Conservation (phyloP, 2,888 invertebrate species). For the Drosophila yooni region DNA sequence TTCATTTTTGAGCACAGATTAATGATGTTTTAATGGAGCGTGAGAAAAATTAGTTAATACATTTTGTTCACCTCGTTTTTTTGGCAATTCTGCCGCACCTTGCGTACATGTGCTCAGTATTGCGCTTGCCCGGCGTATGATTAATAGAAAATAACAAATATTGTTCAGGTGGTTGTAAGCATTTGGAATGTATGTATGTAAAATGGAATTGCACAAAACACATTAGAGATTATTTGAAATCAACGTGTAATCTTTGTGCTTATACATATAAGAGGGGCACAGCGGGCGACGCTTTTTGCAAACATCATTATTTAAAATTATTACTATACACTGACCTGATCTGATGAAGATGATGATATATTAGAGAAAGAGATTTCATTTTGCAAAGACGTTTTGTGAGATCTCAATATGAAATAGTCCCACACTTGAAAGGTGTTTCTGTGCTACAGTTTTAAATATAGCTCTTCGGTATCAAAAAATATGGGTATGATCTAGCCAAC, state of each 20-base stretch:
- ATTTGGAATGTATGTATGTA: slow-evolving; percentile 16
- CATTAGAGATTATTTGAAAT: slow-evolving; percentile 20
- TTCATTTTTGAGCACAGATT: slow-evolving; percentile 54
- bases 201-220: slow-evolving; percentile 24
- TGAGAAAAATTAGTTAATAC: slow-evolving; percentile 58
- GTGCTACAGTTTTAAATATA: background rate
- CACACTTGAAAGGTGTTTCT: background rate
- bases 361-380: background rate
- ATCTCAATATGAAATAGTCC: background rate
- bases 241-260: slow-evolving; percentile 1
- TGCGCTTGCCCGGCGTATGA: slow-evolving; percentile 56
- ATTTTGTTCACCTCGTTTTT: slow-evolving; percentile 11
- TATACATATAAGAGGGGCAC: background rate
- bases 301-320: slow-evolving; percentile 1
- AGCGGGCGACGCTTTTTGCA: slow-evolving; percentile 12
- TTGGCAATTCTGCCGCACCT: slow-evolving; percentile 59
- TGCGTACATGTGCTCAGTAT: slow-evolving; percentile 36
- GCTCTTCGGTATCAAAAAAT: background rate
- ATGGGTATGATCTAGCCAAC: background rate
- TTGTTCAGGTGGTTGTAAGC: slow-evolving; percentile 32
- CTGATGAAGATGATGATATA: background rate
- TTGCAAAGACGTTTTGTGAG: background rate
- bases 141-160: slow-evolving; percentile 58
- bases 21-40: slow-evolving; percentile 77
- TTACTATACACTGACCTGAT: background rate